Conservation (phyloP, 2,797 vertebrate species). For the Coregonus suidteri region DNA sequence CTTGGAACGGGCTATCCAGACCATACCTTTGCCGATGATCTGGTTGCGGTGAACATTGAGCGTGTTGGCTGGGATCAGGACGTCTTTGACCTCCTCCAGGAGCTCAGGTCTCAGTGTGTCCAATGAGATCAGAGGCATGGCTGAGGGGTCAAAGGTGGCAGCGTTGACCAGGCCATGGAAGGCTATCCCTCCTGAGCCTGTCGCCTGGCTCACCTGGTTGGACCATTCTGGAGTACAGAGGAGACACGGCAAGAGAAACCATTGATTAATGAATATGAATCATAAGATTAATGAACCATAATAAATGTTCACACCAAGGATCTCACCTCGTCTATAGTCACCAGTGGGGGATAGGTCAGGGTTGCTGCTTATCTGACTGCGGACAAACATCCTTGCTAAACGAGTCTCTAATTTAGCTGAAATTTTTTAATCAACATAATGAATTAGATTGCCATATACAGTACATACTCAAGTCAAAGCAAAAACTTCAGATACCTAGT, state of each 20-base stretch:
- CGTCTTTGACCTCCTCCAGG: slow-evolving; percentile 92
- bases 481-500: background rate
- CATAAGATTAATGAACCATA: background rate
- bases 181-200: slow-evolving; percentile 51
- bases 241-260: background rate
- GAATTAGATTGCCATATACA: background rate
- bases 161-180: slow-evolving; percentile 65
- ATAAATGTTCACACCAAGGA: background rate
- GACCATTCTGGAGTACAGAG: slow-evolving; percentile 43
- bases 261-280: background rate
- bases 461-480: background rate
- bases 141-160: slow-evolving; percentile 69
- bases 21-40: slow-evolving; percentile 91
- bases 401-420: slow-evolving; percentile 68
- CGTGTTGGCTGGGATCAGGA: slow-evolving; percentile 85
- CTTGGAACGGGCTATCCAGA: background rate
- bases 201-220: slow-evolving; percentile 54
- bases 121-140: slow-evolving; percentile 76
- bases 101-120: slow-evolving; percentile 78
- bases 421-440: slow-evolving; percentile 22
- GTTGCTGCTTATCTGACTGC: slow-evolving; percentile 26
- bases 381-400: slow-evolving; percentile 60
- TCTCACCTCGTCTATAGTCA: slow-evolving; percentile 77
- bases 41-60: slow-evolving; percentile 80
- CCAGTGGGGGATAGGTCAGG: slow-evolving; percentile 59